Evolutionary conservation across 1,140 invertebrate genomes (phyloP).

Genomic region (Aethina tumida): DNA sequence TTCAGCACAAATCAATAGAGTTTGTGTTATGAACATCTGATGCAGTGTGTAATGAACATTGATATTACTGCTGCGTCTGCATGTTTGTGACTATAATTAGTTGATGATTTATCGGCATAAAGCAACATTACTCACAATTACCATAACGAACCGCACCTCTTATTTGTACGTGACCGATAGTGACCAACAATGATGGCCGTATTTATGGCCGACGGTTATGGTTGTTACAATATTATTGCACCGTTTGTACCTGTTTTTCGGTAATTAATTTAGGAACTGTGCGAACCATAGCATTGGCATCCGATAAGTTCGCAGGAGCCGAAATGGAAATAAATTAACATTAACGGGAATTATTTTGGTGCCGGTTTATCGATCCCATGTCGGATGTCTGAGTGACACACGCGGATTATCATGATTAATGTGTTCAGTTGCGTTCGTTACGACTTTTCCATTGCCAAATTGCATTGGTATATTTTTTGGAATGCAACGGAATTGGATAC

Average conservation of each 20-base stretch:
- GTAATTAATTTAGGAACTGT: slow-evolving; percentile 16
- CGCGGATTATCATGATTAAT: no score
- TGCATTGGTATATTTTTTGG: no score
- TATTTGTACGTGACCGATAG: slow-evolving; percentile 24
- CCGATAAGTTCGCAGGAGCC: no score
- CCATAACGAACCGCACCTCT: slow-evolving; percentile 31
- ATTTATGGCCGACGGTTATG: slow-evolving; percentile 16
- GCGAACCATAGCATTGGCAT: no score
- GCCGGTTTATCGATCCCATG: no score
- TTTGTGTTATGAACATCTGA: slow-evolving; percentile 19
- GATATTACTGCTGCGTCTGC: slow-evolving; percentile 30
- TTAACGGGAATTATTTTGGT: no score
- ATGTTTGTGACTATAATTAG: slow-evolving; percentile 31
- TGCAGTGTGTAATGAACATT: slow-evolving; percentile 28
- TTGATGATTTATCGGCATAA: slow-evolving; percentile 28
- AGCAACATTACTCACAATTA: slow-evolving; percentile 34
- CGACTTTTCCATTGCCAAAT: no score
- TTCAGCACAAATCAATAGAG: no score
- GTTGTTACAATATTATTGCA: slow-evolving; percentile 4
- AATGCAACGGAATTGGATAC: no score
- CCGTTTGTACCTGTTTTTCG: slow-evolving; percentile 9
- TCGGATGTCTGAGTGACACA: no score
- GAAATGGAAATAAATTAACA: no score
- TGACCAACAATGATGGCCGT: slow-evolving; percentile 18
- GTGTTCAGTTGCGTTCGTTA: no score